These are phyloP conservation scores for Lipophrys pholis DNA, from an alignment of 2,113 vertebrate genomes.

Conservation along the genomic window DNA sequence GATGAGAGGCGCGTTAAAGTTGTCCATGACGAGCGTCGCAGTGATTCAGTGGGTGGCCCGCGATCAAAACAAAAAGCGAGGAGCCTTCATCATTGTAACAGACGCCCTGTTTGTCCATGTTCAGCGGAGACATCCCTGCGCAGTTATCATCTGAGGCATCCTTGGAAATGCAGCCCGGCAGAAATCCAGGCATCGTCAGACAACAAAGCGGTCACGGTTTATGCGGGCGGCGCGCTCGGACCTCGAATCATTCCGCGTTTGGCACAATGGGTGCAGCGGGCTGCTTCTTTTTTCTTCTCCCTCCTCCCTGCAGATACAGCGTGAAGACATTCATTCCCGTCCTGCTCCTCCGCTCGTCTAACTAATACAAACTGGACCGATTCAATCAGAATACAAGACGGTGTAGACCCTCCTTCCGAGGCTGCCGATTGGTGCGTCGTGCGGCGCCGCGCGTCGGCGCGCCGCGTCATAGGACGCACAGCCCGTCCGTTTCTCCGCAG, in stretches of 20 bases:
- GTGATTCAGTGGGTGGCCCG: constrained; percentile 54
- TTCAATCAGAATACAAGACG: constrained; percentile 60
- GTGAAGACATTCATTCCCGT: neutral
- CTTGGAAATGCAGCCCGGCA: constrained; percentile 22
- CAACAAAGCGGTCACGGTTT: constrained; percentile 24
- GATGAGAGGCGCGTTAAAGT: constrained; percentile 10
- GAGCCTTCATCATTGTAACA: constrained; percentile 57
- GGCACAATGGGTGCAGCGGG: constrained; percentile 1
- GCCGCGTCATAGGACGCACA: constrained; percentile 57
- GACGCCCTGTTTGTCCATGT: constrained; percentile 68
- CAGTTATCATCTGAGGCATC: constrained; percentile 58
- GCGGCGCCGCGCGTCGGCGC: neutral
- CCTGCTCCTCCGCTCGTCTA: constrained; percentile 49
- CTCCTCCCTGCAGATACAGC: neutral
- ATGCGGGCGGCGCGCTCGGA: constrained; percentile 2
- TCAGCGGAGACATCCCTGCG: constrained; percentile 66
- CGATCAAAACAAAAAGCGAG: constrained; percentile 60
- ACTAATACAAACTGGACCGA: constrained; percentile 70
- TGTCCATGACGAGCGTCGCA: constrained; percentile 36
- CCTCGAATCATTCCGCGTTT: constrained; percentile 13
- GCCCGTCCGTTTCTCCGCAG: constrained; percentile 4
- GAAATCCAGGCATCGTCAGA: constrained; percentile 22
- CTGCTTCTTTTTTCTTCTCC: neutral
- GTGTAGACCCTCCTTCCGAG: constrained; percentile 52
- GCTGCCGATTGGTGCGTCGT: constrained; percentile 53